phyloP scores from a whole-genome alignment of 2,113 vertebrate species.

The Pyrgilauda ruficollis region DNA sequence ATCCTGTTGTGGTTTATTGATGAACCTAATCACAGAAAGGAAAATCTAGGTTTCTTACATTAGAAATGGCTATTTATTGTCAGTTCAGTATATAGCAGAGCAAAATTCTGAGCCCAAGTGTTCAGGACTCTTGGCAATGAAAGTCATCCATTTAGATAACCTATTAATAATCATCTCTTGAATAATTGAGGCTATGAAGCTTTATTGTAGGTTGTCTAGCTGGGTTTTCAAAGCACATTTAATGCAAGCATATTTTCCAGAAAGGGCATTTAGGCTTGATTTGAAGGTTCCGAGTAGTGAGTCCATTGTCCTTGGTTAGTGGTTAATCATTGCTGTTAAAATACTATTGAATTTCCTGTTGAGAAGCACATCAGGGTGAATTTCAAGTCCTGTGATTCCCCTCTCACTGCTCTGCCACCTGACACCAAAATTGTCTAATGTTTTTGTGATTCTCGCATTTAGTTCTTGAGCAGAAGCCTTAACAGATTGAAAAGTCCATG shows the following conservation, averaged over 20 bases:
- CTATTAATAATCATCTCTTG: not conserved
- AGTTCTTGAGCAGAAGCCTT: not conserved
- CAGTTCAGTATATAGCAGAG: not conserved
- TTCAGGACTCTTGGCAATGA: not conserved
- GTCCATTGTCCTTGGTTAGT: not conserved
- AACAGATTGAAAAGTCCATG: not conserved
- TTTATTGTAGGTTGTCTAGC: not conserved
- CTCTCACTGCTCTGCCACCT: not conserved
- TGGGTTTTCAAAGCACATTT: not conserved
- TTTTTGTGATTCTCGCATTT: not conserved
- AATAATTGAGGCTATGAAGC: not conserved
- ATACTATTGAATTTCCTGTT: not conserved
- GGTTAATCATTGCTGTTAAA: not conserved
- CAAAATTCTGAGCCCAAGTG: not conserved
- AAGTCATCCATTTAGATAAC: not conserved
- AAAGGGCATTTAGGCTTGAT: not conserved
- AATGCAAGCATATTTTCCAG: not conserved
- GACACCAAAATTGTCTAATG: not conserved
- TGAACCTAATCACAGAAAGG: not conserved
- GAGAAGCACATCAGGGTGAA: not conserved
- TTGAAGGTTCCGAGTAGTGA: not conserved
- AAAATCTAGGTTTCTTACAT: not conserved
- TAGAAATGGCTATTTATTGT: not conserved
- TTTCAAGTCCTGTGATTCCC: not conserved
- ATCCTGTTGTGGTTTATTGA: not conserved